Evolutionary conservation across 2,888 invertebrate species (phyloP).

Genomic region (Sclerodermus sp.): DNA sequence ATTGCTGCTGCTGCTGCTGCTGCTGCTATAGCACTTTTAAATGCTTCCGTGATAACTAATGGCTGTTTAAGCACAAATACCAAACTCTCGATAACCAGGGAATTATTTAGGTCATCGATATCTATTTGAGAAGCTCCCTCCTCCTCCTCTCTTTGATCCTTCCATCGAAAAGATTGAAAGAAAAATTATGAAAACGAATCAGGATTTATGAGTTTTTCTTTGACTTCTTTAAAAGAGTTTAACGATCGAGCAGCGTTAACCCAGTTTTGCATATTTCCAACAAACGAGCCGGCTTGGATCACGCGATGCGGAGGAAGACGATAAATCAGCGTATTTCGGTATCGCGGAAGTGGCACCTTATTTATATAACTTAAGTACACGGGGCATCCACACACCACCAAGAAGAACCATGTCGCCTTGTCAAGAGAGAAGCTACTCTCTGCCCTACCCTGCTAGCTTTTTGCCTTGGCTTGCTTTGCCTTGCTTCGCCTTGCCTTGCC

Average conservation of each 20-base stretch:
- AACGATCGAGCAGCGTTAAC: neutral
- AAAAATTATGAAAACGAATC: too few relatives aligned
- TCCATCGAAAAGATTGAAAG: too few relatives aligned
- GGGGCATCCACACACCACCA: too few relatives aligned
- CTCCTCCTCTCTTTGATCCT: too few relatives aligned
- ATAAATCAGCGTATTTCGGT: slow-evolving; percentile 55
- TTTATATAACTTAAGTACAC: slow-evolving; percentile 37
- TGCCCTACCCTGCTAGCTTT: too few relatives aligned
- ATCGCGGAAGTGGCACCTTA: slow-evolving; percentile 48
- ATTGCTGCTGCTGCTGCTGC: slow-evolving; percentile 3
- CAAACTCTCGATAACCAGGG: slow-evolving; percentile 15
- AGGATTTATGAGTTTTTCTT: too few relatives aligned
- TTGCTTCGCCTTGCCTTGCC: too few relatives aligned
- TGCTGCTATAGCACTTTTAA: slow-evolving; percentile 33
- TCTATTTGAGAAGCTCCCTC: neutral
- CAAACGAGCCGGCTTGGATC: neutral
- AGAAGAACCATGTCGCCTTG: too few relatives aligned
- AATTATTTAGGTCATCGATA: slow-evolving; percentile 1
- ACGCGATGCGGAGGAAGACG: too few relatives aligned
- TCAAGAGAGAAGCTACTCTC: too few relatives aligned
- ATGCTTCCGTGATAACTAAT: slow-evolving; percentile 43
- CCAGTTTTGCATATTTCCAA: neutral
- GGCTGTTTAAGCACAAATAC: slow-evolving; percentile 30
- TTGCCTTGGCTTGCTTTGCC: too few relatives aligned
- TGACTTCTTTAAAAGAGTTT: too few relatives aligned